Percentiles rank a stretch among this genome's conserved stretches.
Evolutionary conservation across 1,140 invertebrate genomes (phyloP).

Genomic region (Leptestheria dahalacensis): DNA sequence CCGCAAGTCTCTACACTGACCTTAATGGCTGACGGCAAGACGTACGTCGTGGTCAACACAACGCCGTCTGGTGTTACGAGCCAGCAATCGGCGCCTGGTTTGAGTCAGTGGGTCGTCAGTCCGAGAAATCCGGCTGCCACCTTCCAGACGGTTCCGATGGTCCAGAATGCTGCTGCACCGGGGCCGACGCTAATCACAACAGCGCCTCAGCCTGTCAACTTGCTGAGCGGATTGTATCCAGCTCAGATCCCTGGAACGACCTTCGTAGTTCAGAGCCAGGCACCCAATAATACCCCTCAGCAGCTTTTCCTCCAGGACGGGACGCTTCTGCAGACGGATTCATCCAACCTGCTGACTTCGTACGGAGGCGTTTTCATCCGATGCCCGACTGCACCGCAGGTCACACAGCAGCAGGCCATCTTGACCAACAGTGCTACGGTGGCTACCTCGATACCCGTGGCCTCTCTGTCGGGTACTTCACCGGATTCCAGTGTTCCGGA

Average conservation of each 20-base stretch:
- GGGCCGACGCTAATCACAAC: not conserved
- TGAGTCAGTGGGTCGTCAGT: slow-evolving; percentile 5
- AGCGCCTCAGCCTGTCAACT: not conserved
- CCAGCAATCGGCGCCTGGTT: not conserved
- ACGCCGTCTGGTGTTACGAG: slow-evolving; percentile 15
- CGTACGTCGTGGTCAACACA: slow-evolving; percentile 15
- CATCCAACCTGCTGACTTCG: slow-evolving; percentile 44
- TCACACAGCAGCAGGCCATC: slow-evolving; percentile 38
- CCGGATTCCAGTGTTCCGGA: not conserved
- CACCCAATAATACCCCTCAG: not conserved
- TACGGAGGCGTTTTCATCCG: not conserved
- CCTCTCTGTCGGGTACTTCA: not conserved
- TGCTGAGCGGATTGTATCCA: not conserved
- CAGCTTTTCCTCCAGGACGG: slow-evolving; percentile 1
- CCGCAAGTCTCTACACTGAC: slow-evolving; percentile 47
- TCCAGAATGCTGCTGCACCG: not conserved
- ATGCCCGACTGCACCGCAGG: slow-evolving; percentile 25
- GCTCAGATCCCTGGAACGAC: not conserved
- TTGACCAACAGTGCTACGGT: too few species aligned
- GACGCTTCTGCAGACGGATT: slow-evolving; percentile 57
- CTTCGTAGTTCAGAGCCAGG: not conserved
- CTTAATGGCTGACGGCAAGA: slow-evolving; percentile 39
- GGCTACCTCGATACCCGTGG: not conserved
- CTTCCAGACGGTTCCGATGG: not conserved
- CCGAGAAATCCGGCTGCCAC: not conserved